phyloP scores from a whole-genome alignment of 2,113 vertebrate genomes.

The Nothocercus nigrocapillus region DNA sequence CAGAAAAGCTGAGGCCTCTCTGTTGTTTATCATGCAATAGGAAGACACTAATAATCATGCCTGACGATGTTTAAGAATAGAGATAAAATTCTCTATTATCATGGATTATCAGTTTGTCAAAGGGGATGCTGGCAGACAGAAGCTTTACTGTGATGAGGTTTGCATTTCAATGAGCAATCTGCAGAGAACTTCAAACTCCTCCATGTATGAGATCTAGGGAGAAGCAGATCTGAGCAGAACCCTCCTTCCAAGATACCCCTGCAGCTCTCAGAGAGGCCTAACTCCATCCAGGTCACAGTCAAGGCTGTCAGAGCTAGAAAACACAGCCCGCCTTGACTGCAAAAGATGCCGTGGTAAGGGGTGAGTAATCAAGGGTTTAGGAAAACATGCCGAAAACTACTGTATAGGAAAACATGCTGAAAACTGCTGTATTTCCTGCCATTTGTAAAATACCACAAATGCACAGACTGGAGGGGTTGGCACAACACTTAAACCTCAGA shows the following conservation, averaged over 20 bases:
- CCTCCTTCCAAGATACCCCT: background rate
- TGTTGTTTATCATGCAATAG: constrained; percentile 42
- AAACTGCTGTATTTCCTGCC: background rate
- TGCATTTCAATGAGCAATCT: constrained; percentile 65
- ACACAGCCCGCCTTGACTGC: background rate
- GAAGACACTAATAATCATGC: constrained; percentile 44
- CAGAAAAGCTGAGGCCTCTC: background rate
- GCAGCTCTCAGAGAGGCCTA: background rate
- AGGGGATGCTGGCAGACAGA: constrained; percentile 47
- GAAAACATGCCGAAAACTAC: background rate
- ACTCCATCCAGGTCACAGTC: background rate
- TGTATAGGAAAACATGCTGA: rapidly evolving
- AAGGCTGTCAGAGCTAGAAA: background rate
- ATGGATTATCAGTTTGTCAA: constrained; percentile 59
- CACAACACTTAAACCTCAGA: background rate
- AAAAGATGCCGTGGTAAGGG: background rate
- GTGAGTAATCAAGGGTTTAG: background rate
- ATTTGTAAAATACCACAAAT: background rate
- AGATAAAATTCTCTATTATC: constrained; percentile 59
- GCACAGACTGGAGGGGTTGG: background rate
- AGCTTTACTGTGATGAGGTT: constrained; percentile 47
- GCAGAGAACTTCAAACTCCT: constrained; percentile 10
- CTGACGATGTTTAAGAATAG: constrained; percentile 39
- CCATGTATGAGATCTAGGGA: background rate
- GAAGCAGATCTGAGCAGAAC: constrained; percentile 1